Evolutionary conservation across 2,797 vertebrate genomes (phyloP).

Genomic region (Monodelphis domestica): DNA sequence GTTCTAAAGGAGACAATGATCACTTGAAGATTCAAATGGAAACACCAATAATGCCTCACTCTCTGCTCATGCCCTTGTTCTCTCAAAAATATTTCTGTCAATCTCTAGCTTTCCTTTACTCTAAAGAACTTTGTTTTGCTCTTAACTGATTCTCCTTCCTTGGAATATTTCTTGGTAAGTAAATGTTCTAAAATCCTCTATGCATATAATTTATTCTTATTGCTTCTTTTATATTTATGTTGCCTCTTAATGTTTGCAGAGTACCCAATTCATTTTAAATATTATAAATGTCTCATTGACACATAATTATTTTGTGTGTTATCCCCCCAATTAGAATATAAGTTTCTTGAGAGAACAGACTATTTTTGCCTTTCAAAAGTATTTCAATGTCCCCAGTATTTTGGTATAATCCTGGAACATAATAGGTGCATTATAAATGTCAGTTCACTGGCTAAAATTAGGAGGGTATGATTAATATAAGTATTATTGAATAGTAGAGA

Average conservation of each 20-base stretch:
- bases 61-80: not conserved
- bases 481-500: not conserved
- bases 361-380: not conserved
- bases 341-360: not conserved
- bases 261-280: not conserved
- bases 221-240: not conserved
- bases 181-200: not conserved
- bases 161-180: slow-evolving; percentile 32
- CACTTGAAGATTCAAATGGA: slow-evolving; percentile 29
- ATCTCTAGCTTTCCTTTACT: slow-evolving; percentile 41
- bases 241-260: not conserved
- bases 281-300: not conserved
- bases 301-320: not conserved
- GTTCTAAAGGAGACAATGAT: slow-evolving; percentile 18
- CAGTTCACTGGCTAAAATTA: not conserved
- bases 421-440: not conserved
- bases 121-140: slow-evolving; percentile 32
- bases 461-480: no score
- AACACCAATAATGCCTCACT: slow-evolving; percentile 8
- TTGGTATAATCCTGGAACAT: not conserved
- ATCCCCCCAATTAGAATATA: not conserved
- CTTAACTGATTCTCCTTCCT: slow-evolving; percentile 35
- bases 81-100: not conserved
- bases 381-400: not conserved
- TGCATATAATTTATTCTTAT: not conserved